A percentile compares a stretch with the other conserved stretches of the same genome.
Conservation (phyloP, 2,113 vertebrate species). For the Thalassoma bifasciatum region DNA sequence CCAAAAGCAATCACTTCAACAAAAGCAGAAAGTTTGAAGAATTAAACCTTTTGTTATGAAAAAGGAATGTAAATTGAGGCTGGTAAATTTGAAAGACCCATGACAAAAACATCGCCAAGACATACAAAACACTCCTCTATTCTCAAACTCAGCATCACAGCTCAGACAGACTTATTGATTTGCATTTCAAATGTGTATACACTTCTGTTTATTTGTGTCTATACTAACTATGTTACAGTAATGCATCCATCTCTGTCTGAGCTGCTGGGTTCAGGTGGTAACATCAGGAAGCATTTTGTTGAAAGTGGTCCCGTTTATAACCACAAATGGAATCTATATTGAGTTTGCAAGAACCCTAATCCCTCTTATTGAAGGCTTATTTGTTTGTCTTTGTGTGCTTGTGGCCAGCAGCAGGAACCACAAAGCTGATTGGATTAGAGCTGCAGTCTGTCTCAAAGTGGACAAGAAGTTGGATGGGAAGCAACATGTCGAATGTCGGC, state of each 20-base stretch:
- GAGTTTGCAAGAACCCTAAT: conserved; percentile 72
- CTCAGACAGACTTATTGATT: conserved; percentile 53
- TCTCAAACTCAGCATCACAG: conserved; percentile 11
- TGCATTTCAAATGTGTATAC: conserved; percentile 28
- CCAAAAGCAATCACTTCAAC: conserved; percentile 11
- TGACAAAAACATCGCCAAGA: not conserved
- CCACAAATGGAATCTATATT: conserved; percentile 78
- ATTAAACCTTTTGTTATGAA: not conserved
- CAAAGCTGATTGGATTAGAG: conserved; percentile 65
- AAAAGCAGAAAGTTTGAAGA: not conserved
- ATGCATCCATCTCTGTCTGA: conserved; percentile 57
- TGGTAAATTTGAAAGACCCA: not conserved
- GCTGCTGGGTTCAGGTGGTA: conserved; percentile 54
- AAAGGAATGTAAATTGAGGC: conserved; percentile 3
- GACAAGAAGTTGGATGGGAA: conserved; percentile 45
- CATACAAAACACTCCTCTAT: not conserved
- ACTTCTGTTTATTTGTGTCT: conserved; percentile 48
- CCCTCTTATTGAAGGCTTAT: conserved; percentile 68
- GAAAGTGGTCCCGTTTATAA: conserved; percentile 68
- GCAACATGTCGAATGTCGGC: conserved; percentile 47
- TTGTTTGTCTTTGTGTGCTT: conserved; percentile 76
- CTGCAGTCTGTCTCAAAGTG: conserved; percentile 45
- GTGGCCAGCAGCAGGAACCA: conserved; percentile 70
- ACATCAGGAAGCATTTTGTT: conserved; percentile 54
- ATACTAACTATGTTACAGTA: conserved; percentile 55